phyloP scores from a whole-genome alignment of 2,888 invertebrate species.

The Spodoptera exigua region DNA sequence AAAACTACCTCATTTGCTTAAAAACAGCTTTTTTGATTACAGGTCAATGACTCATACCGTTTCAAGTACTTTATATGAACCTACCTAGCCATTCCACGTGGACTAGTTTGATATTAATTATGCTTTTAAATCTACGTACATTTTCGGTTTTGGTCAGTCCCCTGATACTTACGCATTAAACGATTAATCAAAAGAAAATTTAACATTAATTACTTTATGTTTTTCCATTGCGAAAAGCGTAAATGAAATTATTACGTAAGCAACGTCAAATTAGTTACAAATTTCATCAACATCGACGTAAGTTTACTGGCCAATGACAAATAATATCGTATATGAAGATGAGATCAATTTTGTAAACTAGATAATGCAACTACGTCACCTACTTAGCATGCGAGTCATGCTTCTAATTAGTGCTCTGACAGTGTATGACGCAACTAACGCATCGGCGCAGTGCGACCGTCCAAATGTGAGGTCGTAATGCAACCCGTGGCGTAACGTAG shows the following conservation, averaged over 20 bases:
- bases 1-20: constrained; percentile 48
- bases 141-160: constrained; percentile 37
- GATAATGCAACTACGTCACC: constrained; percentile 51
- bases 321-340: background rate
- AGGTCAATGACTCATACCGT: constrained; percentile 50
- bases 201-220: constrained; percentile 7
- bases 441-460: constrained; percentile 57
- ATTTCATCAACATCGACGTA: no score
- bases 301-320: no score
- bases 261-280: no score
- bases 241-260: no score
- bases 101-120: constrained; percentile 42
- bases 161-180: constrained; percentile 34
- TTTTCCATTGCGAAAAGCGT: no score
- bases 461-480: constrained; percentile 70
- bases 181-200: constrained; percentile 12
- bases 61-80: constrained; percentile 35
- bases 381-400: constrained; percentile 46
- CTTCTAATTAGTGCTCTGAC: constrained; percentile 71
- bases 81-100: constrained; percentile 35
- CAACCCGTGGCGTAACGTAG: constrained; percentile 62
- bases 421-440: constrained; percentile 73
- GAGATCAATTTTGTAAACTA: constrained; percentile 21
- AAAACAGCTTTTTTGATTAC: constrained; percentile 43
- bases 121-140: constrained; percentile 34